Conservation (phyloP, 2,113 vertebrate genomes). For the Neolamprologus falcicula region DNA sequence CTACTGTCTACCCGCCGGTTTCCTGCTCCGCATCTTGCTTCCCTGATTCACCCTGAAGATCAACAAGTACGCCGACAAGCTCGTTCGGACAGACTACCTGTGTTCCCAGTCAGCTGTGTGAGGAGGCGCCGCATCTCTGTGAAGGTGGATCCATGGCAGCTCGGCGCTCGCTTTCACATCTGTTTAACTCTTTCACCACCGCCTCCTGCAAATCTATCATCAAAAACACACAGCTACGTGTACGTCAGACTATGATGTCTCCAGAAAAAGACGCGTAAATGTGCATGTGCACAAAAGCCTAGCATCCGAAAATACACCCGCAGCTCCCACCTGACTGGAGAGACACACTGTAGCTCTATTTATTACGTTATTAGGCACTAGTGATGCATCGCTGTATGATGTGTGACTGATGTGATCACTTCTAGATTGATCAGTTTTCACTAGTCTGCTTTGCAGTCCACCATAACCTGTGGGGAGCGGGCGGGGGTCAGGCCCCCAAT, state of each 20-base stretch:
- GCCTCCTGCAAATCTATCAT: background rate
- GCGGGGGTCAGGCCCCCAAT: background rate
- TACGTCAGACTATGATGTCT: background rate
- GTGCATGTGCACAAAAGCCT: background rate
- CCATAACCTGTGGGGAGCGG: background rate
- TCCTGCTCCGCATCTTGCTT: slow-evolving; percentile 1
- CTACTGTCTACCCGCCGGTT: background rate
- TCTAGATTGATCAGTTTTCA: background rate
- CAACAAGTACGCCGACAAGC: slow-evolving; percentile 80
- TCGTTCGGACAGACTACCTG: slow-evolving; percentile 47
- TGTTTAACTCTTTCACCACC: slow-evolving; percentile 66
- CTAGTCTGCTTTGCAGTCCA: background rate
- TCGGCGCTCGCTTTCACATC: slow-evolving; percentile 41
- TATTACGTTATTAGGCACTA: background rate
- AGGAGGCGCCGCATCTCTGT: slow-evolving; percentile 37
- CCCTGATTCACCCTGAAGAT: slow-evolving; percentile 45
- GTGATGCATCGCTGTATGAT: background rate
- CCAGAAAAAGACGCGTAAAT: background rate
- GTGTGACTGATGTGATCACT: background rate
- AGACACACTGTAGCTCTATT: background rate
- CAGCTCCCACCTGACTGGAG: background rate
- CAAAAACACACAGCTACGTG: background rate
- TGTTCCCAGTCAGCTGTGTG: slow-evolving; percentile 44
- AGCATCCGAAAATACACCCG: background rate
- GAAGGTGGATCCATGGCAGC: slow-evolving; percentile 64